Evolutionary conservation across 2,113 vertebrate genomes (phyloP).

Genomic region (Planiliza haematocheilus): DNA sequence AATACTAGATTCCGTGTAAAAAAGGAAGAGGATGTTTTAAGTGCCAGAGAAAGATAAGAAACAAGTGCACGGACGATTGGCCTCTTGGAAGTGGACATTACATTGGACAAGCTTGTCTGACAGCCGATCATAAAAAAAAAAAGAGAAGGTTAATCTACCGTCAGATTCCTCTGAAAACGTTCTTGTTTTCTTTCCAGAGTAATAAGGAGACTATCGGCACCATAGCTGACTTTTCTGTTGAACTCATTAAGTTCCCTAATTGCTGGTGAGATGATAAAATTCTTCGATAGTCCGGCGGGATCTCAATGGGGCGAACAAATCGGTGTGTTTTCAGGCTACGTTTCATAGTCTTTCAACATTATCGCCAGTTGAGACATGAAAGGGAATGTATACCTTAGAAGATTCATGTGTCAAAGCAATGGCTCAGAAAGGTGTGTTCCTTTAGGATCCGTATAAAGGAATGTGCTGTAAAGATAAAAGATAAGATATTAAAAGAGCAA

Average conservation of each 20-base stretch:
- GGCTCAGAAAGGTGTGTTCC: neutral
- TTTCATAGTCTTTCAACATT: neutral
- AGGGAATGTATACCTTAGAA: neutral
- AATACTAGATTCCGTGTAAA: neutral
- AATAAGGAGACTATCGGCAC: neutral
- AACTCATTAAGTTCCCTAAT: neutral
- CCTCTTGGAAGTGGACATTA: neutral
- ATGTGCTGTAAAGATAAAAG: neutral
- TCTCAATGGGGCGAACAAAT: neutral
- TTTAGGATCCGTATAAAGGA: neutral
- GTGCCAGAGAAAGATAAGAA: no score
- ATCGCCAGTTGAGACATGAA: slow-evolving; percentile 15
- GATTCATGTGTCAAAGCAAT: slow-evolving; percentile 15
- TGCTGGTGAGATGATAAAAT: neutral
- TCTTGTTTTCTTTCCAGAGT: neutral
- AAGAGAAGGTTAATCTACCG: neutral
- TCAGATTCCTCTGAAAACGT: neutral
- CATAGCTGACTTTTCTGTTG: neutral
- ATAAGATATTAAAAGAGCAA: neutral
- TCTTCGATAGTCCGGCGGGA: neutral
- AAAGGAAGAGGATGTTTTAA: neutral
- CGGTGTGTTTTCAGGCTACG: neutral
- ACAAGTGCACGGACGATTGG: no score
- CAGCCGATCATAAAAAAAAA: no score
- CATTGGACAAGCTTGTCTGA: neutral